Base-by-base conservation (phyloP, 2,797 vertebrate genomes). In the Argya squamiceps region DNA sequence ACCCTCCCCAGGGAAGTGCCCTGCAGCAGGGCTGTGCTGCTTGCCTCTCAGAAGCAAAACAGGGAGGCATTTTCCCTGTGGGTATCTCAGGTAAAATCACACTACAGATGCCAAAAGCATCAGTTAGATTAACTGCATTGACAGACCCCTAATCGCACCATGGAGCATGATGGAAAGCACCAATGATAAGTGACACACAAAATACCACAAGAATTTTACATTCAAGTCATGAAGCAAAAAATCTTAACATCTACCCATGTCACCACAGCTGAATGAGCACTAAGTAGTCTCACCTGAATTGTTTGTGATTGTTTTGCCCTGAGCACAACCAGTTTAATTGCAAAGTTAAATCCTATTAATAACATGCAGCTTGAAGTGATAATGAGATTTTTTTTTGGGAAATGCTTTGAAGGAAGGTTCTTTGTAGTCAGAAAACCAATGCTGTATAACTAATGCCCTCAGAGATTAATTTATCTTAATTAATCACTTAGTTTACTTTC, bases 331-430 rank as follows among this genome's bases (percentile, higher is more conserved):
- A 58, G 34, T 71, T 71, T 73, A 75, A 81, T 68, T 93, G 53
- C 26, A 81, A 80, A 93, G 63, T 68, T 74, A 89, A 88, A 64
- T 74, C n/a, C 62, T 83, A 43, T 58, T 96, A 85, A 92, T 96
- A 77, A 81, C 44, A 58, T 73, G n/a, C 36, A 56, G 19, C 69
- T 77, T 91, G 69, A 81, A 50, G 43, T 41, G 83, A 76, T 83
- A 90, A 89, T 37, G 47, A 86, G 59, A 90, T 29, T 65, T 29
- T 60, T 88, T 91, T 92, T 86, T 44, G 13, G 23, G 46, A 89
- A 93, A 68, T 1, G 6, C 6, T 75, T 71, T 88, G 52, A 58
- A 58, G 37, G 32, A 53, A 55, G 37, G 32, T 21, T 58, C 27
- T 60, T 75, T 83, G 22, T 60, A 69, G 36, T 81, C 53, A 81